phyloP scores from a whole-genome alignment of 2,797 vertebrate genomes.

The Champsocephalus esox region DNA sequence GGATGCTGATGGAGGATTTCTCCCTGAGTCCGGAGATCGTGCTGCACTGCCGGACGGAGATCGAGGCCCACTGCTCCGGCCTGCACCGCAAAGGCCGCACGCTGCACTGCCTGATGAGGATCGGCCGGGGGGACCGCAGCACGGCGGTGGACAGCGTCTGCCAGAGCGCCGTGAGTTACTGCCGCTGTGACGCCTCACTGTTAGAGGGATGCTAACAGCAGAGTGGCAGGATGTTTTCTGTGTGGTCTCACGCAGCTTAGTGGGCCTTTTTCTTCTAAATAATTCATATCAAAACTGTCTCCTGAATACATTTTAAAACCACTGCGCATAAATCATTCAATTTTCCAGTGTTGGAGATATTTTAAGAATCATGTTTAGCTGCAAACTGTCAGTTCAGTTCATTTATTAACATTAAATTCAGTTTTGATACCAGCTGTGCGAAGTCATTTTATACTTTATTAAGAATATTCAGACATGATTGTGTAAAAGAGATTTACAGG shows the following conservation, averaged over 20 bases:
- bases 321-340: neutral
- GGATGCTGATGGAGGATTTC: conserved; percentile 98
- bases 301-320: neutral
- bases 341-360: neutral
- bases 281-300: neutral
- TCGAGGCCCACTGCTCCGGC: conserved; percentile 94
- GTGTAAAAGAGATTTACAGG: neutral
- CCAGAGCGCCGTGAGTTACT: conserved; percentile 89
- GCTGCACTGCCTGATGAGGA: conserved; percentile 94
- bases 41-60: conserved; percentile 93
- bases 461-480: neutral
- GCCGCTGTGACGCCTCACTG: neutral
- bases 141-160: conserved; percentile 87
- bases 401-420: neutral
- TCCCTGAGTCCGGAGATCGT: conserved; percentile 96
- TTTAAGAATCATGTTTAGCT: neutral
- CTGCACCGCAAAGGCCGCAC: conserved; percentile 93
- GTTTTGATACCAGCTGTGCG: neutral
- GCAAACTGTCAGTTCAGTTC: neutral
- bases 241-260: neutral
- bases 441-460: neutral
- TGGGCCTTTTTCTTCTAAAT: neutral
- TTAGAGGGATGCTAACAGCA: neutral
- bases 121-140: conserved; percentile 90
- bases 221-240: neutral